Base-by-base conservation (phyloP, 2,797 vertebrate species). In the Gymnothorax javanicus region DNA sequence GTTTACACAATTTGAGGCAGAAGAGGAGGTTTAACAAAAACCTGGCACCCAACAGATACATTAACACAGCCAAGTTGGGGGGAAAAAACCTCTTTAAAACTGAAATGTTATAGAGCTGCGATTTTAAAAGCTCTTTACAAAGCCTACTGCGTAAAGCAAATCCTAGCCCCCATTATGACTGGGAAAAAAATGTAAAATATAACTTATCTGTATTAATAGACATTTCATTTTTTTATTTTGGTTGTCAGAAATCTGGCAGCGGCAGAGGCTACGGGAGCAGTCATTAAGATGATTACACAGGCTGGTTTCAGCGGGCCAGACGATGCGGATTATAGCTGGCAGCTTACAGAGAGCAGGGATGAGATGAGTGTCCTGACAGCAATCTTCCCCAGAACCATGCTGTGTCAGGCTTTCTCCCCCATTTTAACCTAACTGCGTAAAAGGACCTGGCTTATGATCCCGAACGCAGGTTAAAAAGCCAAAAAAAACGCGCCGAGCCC, bases 381-480 rank as follows among this genome's bases (percentile, higher is more conserved):
- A 20, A 2, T 77, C 17, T 50, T 50, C 33, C 43, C 15, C 12
- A 52, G 12, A 52, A 17, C 43, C 73, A 52, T 4, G 43, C 73
- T 15, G 27, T 13, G 43, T 77, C 64, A 54, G 17, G 43, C 57
- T 25, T 54, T 69, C 12, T 71, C 43, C 27, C 64, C 33, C 64
- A 52, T 43, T 69, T 85, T 85, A 85, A 67, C 27, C 62, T 54
- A 43, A 56, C 50, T 69, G 60, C 83, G 25, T 56, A 52, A 69
- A 84, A 54, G 43, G 25, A n/a, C 43, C 82, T 20, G 82, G 27
- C 25, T 33, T 43, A 43, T 15, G 58, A 33, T 62, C 62, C 12
- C 2, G 59, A 25, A 33, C 25, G 0, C 58, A 13, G 20, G 82
- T 60, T 77, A 77, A 77, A 9, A 23, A 84, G 62, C 50, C 84